phyloP scores from a whole-genome alignment of 2,888 invertebrate species.

The Andrena fulva region DNA sequence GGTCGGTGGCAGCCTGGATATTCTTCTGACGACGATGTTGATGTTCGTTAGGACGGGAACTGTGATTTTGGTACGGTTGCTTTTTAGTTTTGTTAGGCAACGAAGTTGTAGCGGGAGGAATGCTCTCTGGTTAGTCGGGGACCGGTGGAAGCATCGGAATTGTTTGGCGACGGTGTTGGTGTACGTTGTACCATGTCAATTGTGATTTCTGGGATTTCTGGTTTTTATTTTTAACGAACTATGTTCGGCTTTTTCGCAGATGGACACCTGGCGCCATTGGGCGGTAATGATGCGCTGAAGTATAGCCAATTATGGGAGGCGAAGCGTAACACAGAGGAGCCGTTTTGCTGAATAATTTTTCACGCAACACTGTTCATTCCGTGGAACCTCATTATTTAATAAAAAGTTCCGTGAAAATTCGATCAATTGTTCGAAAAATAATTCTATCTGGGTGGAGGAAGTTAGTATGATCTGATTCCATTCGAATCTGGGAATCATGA shows the following conservation, averaged over 20 bases:
- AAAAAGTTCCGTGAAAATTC: not conserved
- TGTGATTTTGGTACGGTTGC: too few relatives aligned
- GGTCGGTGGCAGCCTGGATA: too few relatives aligned
- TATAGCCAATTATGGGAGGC: not conserved
- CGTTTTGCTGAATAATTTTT: not conserved
- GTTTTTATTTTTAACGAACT: too few relatives aligned
- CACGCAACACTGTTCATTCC: not conserved
- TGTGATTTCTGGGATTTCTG: too few relatives aligned
- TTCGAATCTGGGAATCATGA: not conserved
- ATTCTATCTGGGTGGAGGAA: not conserved
- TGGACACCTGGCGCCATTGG: not conserved
- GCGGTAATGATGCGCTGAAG: not conserved
- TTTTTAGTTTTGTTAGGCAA: too few relatives aligned
- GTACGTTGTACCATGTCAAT: too few relatives aligned
- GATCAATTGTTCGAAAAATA: not conserved
- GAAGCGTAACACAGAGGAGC: not conserved
- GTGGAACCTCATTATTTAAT: not conserved
- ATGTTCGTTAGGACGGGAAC: too few relatives aligned
- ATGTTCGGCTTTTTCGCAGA: not conserved
- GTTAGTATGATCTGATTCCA: not conserved
- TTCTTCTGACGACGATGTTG: too few relatives aligned
- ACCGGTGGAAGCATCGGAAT: too few relatives aligned
- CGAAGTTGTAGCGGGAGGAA: too few relatives aligned
- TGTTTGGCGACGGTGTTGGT: too few relatives aligned
- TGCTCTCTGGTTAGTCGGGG: too few relatives aligned